phyloP scores from a whole-genome alignment of 1,140 invertebrate genomes.

The Calycopis cecrops region DNA sequence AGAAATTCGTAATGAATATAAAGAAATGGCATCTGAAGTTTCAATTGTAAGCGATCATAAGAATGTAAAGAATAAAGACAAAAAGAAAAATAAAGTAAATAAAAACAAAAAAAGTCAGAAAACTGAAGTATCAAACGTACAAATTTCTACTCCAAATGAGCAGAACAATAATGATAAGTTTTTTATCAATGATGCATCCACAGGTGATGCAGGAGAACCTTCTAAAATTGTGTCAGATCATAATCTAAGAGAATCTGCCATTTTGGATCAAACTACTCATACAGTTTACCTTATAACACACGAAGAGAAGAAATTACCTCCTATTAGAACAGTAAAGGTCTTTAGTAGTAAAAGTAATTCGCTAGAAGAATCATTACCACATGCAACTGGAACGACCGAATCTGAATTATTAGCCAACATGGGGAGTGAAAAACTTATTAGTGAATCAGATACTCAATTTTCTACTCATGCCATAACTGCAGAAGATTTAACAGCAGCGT shows the following conservation, averaged over 20 bases:
- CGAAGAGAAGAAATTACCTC: slow-evolving; percentile 80
- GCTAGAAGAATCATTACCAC: slow-evolving; percentile 34
- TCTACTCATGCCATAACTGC: too few species aligned
- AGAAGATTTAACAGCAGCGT: too few species aligned
- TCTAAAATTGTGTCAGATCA: slow-evolving; percentile 47
- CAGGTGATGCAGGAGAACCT: slow-evolving; percentile 32
- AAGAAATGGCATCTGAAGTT: slow-evolving; percentile 48
- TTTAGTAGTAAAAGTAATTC: slow-evolving; percentile 65
- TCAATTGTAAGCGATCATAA: slow-evolving; percentile 44
- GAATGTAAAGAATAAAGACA: slow-evolving; percentile 23
- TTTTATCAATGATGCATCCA: slow-evolving; percentile 36
- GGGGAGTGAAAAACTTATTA: slow-evolving; percentile 26
- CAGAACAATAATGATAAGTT: slow-evolving; percentile 65
- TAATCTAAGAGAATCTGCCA: slow-evolving; percentile 37
- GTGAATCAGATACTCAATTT: too few species aligned
- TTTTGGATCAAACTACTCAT: slow-evolving; percentile 69
- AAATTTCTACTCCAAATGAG: slow-evolving; percentile 32
- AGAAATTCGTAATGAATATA: slow-evolving; percentile 18
- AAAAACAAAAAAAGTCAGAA: background rate
- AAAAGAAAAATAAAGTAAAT: slow-evolving; percentile 12
- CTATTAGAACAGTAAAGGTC: slow-evolving; percentile 79
- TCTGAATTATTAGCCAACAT: background rate
- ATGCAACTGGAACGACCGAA: background rate
- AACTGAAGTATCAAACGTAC: background rate
- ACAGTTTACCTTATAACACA: slow-evolving; percentile 81